Evolutionary conservation across 2,797 vertebrate genomes (phyloP), one percentile per base, ranked within the genome.

Genomic region (Cuculus canorus): DNA sequence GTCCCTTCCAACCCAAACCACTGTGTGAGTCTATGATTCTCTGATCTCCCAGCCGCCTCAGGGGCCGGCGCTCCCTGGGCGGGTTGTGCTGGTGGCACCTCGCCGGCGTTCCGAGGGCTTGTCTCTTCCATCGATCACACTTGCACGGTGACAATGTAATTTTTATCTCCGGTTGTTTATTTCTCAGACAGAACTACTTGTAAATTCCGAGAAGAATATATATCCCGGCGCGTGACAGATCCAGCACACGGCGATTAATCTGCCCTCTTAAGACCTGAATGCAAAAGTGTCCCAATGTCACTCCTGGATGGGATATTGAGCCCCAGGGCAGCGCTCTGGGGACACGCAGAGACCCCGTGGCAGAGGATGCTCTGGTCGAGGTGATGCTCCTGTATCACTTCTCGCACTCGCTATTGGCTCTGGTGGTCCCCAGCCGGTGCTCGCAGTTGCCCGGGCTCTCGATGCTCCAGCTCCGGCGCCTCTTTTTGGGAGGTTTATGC

Each of bases 101-200:
- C 27, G 9, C 86, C 0, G 5, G 47, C 37, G 10, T 87, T 56
- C 47, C 1, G 0, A 52, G n/a, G 63, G 59, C 90, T 92, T 43
- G 92, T 91, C 88, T 88, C 85, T 81, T 92, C 88, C 97, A 98
- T 98, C 95, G 65, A 98, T 98, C 98, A 98, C 97, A 97, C 96
- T 97, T 96, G 97, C 94, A 64, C 19, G 35, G 97, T 97, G 98
- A 98, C 98, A 98, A 97, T 96, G 98, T 98, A 97, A 98, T 98
- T 98, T 98, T 98, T 98, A 98, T 98, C 97, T 97, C 92, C 21
- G 84, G 97, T 96, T 98, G 98, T 98, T 98, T 98, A 98, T 98
- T 98, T 97, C 98, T 98, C 97, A 95, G 96, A 97, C 95, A 96
- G 97, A 98, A 98, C 97, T 97, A 97, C 97, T 98, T 98, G 97